Base-by-base conservation (phyloP, 1,140 invertebrate species). In the Leptinotarsa undecemlineata region DNA sequence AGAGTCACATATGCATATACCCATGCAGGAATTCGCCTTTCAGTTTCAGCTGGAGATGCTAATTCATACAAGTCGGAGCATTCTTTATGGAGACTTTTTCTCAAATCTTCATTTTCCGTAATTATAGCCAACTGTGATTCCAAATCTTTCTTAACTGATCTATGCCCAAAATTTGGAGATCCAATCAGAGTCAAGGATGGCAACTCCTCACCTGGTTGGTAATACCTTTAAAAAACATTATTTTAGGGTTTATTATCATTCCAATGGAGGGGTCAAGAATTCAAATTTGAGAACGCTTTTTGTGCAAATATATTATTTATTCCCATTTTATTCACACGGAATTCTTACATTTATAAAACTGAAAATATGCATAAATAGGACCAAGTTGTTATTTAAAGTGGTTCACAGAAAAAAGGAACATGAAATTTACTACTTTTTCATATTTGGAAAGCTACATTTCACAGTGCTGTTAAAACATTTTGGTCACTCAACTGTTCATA, bases 81-180 rank as follows among this genome's bases (percentile, higher is more conserved):
- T 83, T 95, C 93, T 2, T 87, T 80, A 74, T 92, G 87, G 17
- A 98, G 84, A 21, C 87, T 86, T 64, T 90, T 84, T 84, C 92
- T 91, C 20, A 99, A 87, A 15, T 89, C 84, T 72, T 87, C 81
- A 82, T 98, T 96, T 62, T 87, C 87, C 0, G 97, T 99, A 8
- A 97, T 88, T 26, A 99, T 86, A 23, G 93, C 92, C 6, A 98
- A 87, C 85, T 99, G 97, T 13, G 93, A 94, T 88, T 99, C 98
- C 4, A 99, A 87, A 85, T 99, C 98, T 68, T 95, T 90, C 78
- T 92, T 89, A 0, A 98, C 94, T 0, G 98, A 99, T 70, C 93
- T 87, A 84, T 92, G 91, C 87, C 97, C 98, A 86, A 98, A 97
- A 87, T 99, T 99, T 0, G 98, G 95, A 2, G 98, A 99, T 6